These are phyloP conservation scores for Cerceris ruficornis DNA, from an alignment of 2,888 invertebrate genomes.

Conservation along the genomic window DNA sequence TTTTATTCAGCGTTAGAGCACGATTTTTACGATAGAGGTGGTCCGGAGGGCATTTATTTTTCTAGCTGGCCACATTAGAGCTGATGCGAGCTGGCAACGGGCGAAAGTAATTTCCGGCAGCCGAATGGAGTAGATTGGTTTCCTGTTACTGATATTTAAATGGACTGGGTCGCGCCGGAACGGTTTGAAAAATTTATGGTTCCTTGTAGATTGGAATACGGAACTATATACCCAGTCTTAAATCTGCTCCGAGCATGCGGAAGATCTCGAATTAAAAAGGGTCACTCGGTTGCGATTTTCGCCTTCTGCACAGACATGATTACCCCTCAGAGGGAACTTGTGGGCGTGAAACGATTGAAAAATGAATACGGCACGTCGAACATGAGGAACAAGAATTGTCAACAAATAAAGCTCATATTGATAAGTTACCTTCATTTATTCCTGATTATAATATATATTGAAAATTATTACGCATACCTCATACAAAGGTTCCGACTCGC, in stretches of 20 bases:
- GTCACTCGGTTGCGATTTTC: neutral
- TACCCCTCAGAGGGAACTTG: neutral
- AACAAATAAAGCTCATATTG: too few relatives aligned
- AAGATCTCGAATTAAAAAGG: slow-evolving; percentile 1
- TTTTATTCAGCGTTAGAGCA: slow-evolving; percentile 11
- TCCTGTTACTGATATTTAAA: slow-evolving; percentile 73
- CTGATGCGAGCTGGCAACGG: slow-evolving; percentile 61
- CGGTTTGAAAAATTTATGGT: slow-evolving; percentile 62
- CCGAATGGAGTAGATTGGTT: slow-evolving; percentile 69
- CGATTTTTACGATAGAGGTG: slow-evolving; percentile 31
- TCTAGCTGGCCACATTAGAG: slow-evolving; percentile 53
- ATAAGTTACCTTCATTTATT: too few relatives aligned
- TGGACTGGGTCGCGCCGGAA: slow-evolving; percentile 57
- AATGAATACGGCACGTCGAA: too few relatives aligned
- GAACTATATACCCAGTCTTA: slow-evolving; percentile 55
- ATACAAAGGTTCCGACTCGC: too few relatives aligned
- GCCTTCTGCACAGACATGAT: neutral
- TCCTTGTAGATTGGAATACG: slow-evolving; percentile 45
- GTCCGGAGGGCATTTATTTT: slow-evolving; percentile 47
- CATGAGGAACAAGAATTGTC: too few relatives aligned
- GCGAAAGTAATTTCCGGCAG: slow-evolving; percentile 72
- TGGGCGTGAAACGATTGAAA: too few relatives aligned
- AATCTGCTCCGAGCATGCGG: slow-evolving; percentile 29
- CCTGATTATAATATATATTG: too few relatives aligned
- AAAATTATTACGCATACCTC: too few relatives aligned